Evolutionary conservation across 2,888 invertebrate genomes (phyloP).

Genomic region (Syrphus vitripennis): DNA sequence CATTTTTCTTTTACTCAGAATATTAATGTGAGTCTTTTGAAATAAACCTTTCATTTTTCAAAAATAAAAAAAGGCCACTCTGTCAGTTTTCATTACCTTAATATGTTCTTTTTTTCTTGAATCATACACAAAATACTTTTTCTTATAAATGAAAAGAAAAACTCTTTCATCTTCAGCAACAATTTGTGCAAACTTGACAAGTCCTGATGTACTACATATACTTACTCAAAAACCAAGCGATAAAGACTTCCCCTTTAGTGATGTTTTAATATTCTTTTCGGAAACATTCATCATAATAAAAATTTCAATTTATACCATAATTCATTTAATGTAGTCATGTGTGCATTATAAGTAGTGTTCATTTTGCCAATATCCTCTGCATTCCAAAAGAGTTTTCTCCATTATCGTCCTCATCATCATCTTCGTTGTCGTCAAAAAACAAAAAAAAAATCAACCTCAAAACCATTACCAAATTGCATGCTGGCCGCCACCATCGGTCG

Average conservation of each 20-base stretch:
- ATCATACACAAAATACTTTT: neutral
- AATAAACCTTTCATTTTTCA: neutral
- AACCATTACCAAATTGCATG: constrained; percentile 29
- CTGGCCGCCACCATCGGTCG: neutral
- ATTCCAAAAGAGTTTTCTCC: neutral
- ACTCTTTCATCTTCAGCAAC: constrained; percentile 1
- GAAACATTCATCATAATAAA: constrained; percentile 54
- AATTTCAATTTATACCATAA: constrained; percentile 43
- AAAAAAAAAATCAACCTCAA: neutral
- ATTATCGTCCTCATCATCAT: neutral
- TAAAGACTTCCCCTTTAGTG: too few relatives aligned
- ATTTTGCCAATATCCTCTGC: constrained; percentile 43
- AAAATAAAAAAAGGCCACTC: neutral
- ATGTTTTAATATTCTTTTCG: neutral
- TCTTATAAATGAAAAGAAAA: neutral
- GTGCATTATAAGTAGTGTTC: constrained; percentile 35
- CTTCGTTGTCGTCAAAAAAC: neutral
- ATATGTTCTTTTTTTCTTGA: neutral
- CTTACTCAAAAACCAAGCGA: neutral
- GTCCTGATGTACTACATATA: neutral
- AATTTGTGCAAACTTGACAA: constrained; percentile 14
- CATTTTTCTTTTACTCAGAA: neutral
- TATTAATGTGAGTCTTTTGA: neutral
- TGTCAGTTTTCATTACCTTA: neutral
- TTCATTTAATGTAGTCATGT: constrained; percentile 50